Evolutionary conservation across 2,888 invertebrate species (phyloP).

Genomic region (Tetranychus piercei): DNA sequence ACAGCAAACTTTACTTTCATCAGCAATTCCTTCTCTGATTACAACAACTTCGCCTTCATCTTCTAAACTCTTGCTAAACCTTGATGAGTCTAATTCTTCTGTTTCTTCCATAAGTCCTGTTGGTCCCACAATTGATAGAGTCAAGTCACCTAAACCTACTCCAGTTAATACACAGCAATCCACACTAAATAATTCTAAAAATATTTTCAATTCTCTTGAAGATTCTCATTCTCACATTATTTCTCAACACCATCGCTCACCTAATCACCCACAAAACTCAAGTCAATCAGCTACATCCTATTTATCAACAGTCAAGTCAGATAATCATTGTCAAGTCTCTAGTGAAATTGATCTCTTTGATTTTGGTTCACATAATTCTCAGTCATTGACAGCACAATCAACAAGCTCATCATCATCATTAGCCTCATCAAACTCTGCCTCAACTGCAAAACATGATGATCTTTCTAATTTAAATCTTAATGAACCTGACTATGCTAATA

Average conservation of each 20-base stretch:
- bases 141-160: background rate
- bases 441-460: constrained; percentile 31
- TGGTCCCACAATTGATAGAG: background rate
- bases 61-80: background rate
- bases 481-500: constrained; percentile 41
- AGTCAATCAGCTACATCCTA: background rate
- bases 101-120: background rate
- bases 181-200: background rate
- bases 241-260: background rate
- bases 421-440: constrained; percentile 28
- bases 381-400: constrained; percentile 11
- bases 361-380: constrained; percentile 8
- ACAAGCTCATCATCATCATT: constrained; percentile 22
- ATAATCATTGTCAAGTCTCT: background rate
- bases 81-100: background rate
- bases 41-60: background rate
- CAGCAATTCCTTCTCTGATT: background rate
- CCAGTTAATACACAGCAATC: background rate
- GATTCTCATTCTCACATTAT: background rate
- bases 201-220: background rate
- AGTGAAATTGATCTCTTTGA: background rate
- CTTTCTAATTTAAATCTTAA: constrained; percentile 30
- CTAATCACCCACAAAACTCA: background rate
- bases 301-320: background rate
- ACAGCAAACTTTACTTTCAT: background rate